A percentile compares a stretch with the other conserved stretches of the same genome.
These are phyloP conservation scores for Oceanodroma tethys DNA, from an alignment of 2,113 vertebrate species.

Conservation along the genomic window DNA sequence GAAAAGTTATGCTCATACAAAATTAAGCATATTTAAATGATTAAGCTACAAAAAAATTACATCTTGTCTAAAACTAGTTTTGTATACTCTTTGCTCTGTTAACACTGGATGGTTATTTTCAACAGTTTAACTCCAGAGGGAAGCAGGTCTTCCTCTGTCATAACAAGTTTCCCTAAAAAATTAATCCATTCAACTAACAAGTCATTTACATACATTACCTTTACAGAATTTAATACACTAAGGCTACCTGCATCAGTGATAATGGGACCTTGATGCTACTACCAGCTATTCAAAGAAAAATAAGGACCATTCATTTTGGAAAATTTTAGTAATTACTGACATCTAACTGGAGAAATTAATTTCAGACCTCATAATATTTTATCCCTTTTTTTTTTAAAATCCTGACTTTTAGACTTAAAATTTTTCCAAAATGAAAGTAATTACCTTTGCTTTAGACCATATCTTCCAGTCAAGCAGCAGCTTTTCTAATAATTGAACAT, in stretches of 20 bases:
- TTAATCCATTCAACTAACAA: background rate
- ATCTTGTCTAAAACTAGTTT: background rate
- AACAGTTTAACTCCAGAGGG: background rate
- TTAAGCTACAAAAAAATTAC: background rate
- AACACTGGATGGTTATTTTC: background rate
- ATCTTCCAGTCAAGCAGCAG: slow-evolving; percentile 96
- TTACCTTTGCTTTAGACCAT: slow-evolving; percentile 91
- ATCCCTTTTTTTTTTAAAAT: background rate
- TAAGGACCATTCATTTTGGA: background rate
- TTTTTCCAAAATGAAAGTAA: background rate
- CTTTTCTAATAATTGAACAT: slow-evolving; percentile 87
- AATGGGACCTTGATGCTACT: background rate
- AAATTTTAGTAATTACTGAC: background rate
- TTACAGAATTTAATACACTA: background rate
- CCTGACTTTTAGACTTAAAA: background rate
- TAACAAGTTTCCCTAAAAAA: background rate
- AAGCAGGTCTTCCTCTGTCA: background rate
- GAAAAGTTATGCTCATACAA: background rate
- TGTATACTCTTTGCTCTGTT: background rate
- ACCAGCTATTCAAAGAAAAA: background rate
- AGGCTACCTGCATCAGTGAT: background rate
- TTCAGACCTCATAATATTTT: background rate
- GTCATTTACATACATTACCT: background rate
- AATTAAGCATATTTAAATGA: background rate
- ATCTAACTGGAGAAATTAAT: background rate